Base-by-base conservation (phyloP, 2,888 invertebrate species). In the Pomacea canaliculata region DNA sequence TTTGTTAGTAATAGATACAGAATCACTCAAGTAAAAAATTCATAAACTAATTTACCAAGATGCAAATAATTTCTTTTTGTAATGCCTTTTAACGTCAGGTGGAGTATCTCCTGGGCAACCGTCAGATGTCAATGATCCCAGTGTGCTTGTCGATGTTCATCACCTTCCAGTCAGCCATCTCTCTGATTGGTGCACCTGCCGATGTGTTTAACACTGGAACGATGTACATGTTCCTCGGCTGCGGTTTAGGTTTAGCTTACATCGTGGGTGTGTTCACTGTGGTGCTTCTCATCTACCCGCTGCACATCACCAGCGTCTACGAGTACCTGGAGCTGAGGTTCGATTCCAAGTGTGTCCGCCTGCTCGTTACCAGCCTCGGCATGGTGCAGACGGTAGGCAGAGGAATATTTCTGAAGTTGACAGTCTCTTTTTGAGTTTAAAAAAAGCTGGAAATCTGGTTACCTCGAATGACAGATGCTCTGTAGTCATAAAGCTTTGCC, bases 121-220 rank as follows among this genome's bases (percentile, higher is more conserved):
- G 85, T 10, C 70, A 79, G 23, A 82, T 85, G 83, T 19, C 73
- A 1, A 70, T 76, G 63, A 8, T 84, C 23, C 85, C 86, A 7
- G 84, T 85, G n/a, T 80, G 84, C 16, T 65, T 86, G 68, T 86
- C 86, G 9, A 73, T 86, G 18, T 80, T 85, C 67, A 84, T 84
- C 37, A 85, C 85, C 4, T 85, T 82, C 78, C 83, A 83, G 76
- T 86, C 86, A 3, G 84, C 86, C 13, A 83, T 86, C 60, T 80
- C 83, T 23, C 79, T 85, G 68, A 79, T 84, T 13, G 85, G 85
- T 10, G 68, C 77, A 8, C 85, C 86, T 5, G 80, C 83, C 1
- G 85, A 86, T 16, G 70, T 82, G 19, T 85, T 82, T 70, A 70
- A 80, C 9, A 83, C 83, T 66, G 81, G 83, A 27, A 78, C 82